phyloP scores from a whole-genome alignment of 1,140 invertebrate species.

The Reticulitermes speratus region DNA sequence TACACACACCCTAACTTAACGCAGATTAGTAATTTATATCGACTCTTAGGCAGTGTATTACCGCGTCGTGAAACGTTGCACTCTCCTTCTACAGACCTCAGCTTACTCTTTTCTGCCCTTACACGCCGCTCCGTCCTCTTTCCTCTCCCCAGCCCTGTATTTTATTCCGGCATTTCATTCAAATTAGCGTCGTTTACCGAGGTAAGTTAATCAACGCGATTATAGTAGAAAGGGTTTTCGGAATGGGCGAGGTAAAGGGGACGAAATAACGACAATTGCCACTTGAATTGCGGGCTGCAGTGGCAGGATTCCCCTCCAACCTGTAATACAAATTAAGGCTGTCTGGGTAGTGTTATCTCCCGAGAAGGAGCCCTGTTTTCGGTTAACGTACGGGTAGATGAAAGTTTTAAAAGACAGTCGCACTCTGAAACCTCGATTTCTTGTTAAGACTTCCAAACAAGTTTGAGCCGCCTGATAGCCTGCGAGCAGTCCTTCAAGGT shows the following conservation, averaged over 20 bases:
- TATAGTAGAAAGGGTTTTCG: conserved; percentile 16
- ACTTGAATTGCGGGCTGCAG: not conserved
- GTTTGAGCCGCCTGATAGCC: not conserved
- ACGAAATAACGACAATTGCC: conserved; percentile 12
- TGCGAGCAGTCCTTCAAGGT: too few relatives aligned
- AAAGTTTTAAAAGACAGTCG: not conserved
- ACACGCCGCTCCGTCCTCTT: not conserved
- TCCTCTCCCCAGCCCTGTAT: not conserved
- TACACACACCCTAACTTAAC: not conserved
- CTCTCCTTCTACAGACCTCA: not conserved
- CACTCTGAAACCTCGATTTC: not conserved
- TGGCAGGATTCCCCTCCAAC: not conserved
- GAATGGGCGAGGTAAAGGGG: not conserved
- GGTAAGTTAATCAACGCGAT: conserved; percentile 18
- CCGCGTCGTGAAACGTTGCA: not conserved
- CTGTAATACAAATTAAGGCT: conserved; percentile 9
- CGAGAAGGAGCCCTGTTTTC: not conserved
- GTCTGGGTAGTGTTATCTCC: not conserved
- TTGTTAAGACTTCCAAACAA: not conserved
- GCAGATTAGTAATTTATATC: conserved; percentile 12
- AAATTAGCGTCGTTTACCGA: conserved; percentile 10
- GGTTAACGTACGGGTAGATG: not conserved
- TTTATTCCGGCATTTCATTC: conserved; percentile 19
- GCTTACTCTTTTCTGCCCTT: not conserved
- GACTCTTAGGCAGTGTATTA: not conserved